Evolutionary conservation across 2,113 vertebrate species (phyloP).

Genomic region (Crotalus tigris): DNA sequence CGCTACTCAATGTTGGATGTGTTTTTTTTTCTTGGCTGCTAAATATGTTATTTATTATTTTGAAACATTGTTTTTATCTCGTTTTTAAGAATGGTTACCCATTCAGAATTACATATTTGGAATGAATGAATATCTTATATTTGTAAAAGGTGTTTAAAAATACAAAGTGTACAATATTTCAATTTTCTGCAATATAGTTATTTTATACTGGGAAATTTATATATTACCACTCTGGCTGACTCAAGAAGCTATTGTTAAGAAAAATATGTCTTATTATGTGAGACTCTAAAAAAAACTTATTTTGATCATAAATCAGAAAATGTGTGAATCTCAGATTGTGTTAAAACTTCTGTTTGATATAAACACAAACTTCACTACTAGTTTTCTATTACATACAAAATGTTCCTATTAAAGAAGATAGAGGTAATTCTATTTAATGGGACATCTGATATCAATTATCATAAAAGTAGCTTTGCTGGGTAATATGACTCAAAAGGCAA

Average conservation of each 20-base stretch:
- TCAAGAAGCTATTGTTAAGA: neutral
- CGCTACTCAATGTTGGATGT: neutral
- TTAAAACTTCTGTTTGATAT: neutral
- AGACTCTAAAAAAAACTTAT: neutral
- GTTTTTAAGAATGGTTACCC: neutral
- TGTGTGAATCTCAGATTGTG: neutral
- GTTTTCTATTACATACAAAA: neutral
- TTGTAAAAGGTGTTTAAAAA: neutral
- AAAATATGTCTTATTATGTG: neutral
- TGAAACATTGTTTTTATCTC: neutral
- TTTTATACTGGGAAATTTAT: neutral
- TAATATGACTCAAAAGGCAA: slow-evolving; percentile 26
- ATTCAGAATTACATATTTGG: neutral
- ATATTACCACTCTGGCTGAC: neutral
- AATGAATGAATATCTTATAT: neutral
- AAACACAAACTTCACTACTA: neutral
- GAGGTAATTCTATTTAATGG: neutral
- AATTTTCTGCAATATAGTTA: neutral
- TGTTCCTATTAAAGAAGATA: neutral
- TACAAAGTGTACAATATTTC: neutral
- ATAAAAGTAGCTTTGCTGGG: neutral
- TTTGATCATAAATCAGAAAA: neutral
- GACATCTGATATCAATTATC: slow-evolving; percentile 12
- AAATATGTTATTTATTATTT: neutral
- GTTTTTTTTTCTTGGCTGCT: neutral